Percentiles rank a stretch among this genome's conserved stretches.
Evolutionary conservation across 2,888 invertebrate genomes (phyloP).

Genomic region (Stenodera caucasica): DNA sequence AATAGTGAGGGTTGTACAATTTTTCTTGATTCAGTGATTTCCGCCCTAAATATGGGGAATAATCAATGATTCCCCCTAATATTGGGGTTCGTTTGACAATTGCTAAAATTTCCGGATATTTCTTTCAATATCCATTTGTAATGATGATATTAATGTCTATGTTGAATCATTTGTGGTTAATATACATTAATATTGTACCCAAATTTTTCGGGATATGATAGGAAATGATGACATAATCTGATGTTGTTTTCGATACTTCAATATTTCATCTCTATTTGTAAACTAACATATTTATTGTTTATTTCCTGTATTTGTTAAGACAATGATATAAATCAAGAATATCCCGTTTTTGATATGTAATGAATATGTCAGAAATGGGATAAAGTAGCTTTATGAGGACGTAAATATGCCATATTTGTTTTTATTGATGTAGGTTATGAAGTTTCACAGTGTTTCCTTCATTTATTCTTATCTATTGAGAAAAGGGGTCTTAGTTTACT

Average conservation of each 20-base stretch:
- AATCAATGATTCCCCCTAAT: background rate
- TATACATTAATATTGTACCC: background rate
- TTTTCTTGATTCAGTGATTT: slow-evolving; percentile 6
- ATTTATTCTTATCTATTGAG: slow-evolving; percentile 29
- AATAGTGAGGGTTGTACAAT: background rate
- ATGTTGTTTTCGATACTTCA: background rate
- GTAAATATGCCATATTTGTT: slow-evolving; percentile 33
- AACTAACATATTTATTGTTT: background rate
- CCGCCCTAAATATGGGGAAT: background rate
- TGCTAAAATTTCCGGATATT: background rate
- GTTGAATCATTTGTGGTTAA: slow-evolving; percentile 5
- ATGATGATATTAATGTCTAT: background rate
- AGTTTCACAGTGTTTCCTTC: slow-evolving; percentile 34
- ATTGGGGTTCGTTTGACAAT: slow-evolving; percentile 1
- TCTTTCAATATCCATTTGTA: background rate
- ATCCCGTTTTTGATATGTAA: slow-evolving; percentile 28
- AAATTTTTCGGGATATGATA: background rate
- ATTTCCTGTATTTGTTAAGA: background rate
- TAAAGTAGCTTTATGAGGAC: slow-evolving; percentile 29
- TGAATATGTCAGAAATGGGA: slow-evolving; percentile 31
- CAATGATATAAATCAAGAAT: slow-evolving; percentile 18
- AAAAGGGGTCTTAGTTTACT: slow-evolving; percentile 30
- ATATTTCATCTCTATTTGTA: background rate
- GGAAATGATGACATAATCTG: background rate
- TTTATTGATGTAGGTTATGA: slow-evolving; percentile 31